Evolutionary conservation across 2,888 invertebrate genomes (phyloP).

Genomic region (Chironomus tentans): DNA sequence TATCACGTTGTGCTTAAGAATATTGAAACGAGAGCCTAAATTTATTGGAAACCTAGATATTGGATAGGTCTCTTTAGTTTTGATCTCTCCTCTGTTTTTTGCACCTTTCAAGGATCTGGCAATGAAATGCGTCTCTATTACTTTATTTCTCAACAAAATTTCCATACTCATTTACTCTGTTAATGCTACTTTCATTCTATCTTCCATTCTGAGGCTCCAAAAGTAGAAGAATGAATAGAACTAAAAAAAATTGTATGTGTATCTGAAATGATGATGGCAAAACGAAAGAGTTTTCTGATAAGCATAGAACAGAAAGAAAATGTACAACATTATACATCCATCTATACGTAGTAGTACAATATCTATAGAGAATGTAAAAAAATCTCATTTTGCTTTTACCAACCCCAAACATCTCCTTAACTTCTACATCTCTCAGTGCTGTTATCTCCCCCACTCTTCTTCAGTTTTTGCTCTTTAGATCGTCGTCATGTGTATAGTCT

Average conservation of each 20-base stretch:
- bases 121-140: too few relatives aligned
- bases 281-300: slow-evolving; percentile 13
- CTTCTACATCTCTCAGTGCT: background rate
- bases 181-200: too few relatives aligned
- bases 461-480: background rate
- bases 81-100: too few relatives aligned
- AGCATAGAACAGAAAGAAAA: background rate
- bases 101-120: too few relatives aligned
- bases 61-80: too few relatives aligned
- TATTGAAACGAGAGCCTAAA: too few relatives aligned
- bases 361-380: too few relatives aligned
- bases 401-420: background rate
- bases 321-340: background rate
- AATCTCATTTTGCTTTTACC: background rate
- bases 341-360: background rate
- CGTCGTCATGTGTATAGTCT: background rate
- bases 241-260: background rate
- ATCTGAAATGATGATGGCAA: slow-evolving; percentile 14
- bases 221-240: background rate
- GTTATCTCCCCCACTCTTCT: background rate
- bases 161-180: too few relatives aligned
- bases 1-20: too few relatives aligned
- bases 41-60: too few relatives aligned
- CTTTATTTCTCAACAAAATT: too few relatives aligned
- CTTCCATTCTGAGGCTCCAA: background rate